Conservation (phyloP, 2,888 invertebrate species). For the Myopa testacea region DNA sequence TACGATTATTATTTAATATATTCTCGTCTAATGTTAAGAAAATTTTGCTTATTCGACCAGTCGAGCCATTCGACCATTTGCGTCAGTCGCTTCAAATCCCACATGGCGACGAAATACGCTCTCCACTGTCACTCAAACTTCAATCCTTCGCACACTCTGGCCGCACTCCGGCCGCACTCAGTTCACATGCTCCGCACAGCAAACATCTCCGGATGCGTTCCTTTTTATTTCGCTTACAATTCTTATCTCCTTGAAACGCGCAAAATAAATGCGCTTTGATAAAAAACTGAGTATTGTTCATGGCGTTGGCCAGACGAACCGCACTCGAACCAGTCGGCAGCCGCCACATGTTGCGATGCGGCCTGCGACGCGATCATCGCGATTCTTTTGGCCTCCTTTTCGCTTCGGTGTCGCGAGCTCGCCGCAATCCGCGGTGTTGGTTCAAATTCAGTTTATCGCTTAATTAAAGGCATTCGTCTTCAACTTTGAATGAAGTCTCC, state of each 20-base stretch:
- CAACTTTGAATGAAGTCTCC: constrained; percentile 17
- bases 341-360: neutral
- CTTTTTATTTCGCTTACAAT: neutral
- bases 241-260: constrained; percentile 26
- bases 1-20: too few species aligned
- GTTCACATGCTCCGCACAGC: too few species aligned
- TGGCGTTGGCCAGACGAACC: neutral
- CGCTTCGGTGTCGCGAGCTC: neutral
- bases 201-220: too few species aligned
- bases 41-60: too few species aligned
- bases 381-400: neutral
- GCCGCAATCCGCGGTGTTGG: neutral
- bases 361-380: neutral
- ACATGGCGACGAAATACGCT: too few species aligned
- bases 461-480: constrained; percentile 53
- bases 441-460: constrained; percentile 48
- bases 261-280: constrained; percentile 39
- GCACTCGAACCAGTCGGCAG: constrained; percentile 6
- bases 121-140: too few species aligned
- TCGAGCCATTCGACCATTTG: too few species aligned
- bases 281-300: constrained; percentile 24
- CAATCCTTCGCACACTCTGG: too few species aligned
- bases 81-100: too few species aligned
- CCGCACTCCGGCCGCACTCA: too few species aligned
- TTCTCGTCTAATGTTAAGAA: too few species aligned